Base-by-base conservation (phyloP, 2,888 invertebrate genomes). In the Glaucopsyche alexis region DNA sequence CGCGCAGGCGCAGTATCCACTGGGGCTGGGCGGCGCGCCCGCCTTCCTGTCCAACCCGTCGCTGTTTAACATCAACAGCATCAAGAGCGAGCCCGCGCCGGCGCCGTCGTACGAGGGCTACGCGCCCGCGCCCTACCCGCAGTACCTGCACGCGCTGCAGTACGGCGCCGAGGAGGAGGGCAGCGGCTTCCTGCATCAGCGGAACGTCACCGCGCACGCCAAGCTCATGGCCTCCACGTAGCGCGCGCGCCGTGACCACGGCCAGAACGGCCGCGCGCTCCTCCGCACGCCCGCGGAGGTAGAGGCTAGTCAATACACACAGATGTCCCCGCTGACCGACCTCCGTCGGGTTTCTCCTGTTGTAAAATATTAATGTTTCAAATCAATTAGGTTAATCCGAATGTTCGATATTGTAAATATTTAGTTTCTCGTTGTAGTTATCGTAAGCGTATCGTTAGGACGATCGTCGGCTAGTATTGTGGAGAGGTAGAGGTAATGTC, bases 181-280 rank as follows among this genome's bases (percentile, higher is more conserved):
- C 78, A 94, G 94, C 76, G 96, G 96, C 45, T 96, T 96, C 88
- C 96, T 96, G 84, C 97, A 97, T 88, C 97, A 97, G 85, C 96
- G 97, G 84, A 96, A 96, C 90, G 96, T 97, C 77, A 96, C 96
- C 60, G 96, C 96, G 76, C 96, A 97, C 75, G 96, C 97, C 74
- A 97, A 97, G 85, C 93, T 97, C 77, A 96, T 97, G 95, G 97
- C 97, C 13, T 96, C 96, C 74, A 96, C 97, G 87, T 97, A 96
- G 93, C 90, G 77, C 71, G 52, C 38, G 38, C 40, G n/a, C 55
- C 16, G 55, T 13, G 47, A 47, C 47, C 8, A 4, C 11, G 13
- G 47, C 13, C 47, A 9, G 47, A 11, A 29, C 29, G 29, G 29
- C 29, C 29, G 29, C 29, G 29, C 29, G 29, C n/a, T n/a, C n/a